Base-by-base conservation (phyloP, 2,113 vertebrate species). In the Neoarius graeffei region DNA sequence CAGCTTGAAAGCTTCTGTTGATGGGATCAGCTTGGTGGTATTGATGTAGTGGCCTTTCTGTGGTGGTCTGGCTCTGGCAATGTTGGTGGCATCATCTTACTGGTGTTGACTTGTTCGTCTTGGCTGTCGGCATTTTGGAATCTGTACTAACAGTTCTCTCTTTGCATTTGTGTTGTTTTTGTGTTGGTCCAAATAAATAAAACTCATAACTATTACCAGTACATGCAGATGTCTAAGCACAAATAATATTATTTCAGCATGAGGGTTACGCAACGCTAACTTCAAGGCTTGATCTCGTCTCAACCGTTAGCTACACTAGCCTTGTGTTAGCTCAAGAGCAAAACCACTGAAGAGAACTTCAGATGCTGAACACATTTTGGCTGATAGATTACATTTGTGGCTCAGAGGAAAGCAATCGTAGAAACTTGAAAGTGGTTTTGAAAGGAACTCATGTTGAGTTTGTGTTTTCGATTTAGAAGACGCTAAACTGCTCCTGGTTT, bases 371-470 rank as follows among this genome's bases (percentile, higher is more conserved):
- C 69, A 48, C 4, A 27, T 15, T n/a, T 69, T 27, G 5, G 66
- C n/a, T 69, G 66, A 11, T 13, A 74, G 35, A 8, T 74, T 74
- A 74, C 71, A 48, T 74, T 74, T 73, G 30, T 2, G 69, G 30
- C 69, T 35, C 19, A 19, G 35, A 20, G 71, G 71, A 48, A 74
- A 74, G 19, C 35, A 7, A 48, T 74, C 7, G 19, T 7, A 74
- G 71, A 13, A 74, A 74, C 71, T 77, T 66, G 48, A 27, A 59
- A 54, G 74, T 35, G 60, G 77, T 76, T 87, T 66, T 76, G 23
- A 84, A 56, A 66, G 57, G 17, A 54, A 20, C 9, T 71, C 59
- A 66, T 82, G 48, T 20, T 20, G 59, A 48, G 81, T 83, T 83
- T 64, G 23, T 50, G 19, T 71, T 60, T 35, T 64, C 60, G 59